Evolutionary conservation across 1,140 invertebrate species (phyloP).

Genomic region (Bombus pascuorum): DNA sequence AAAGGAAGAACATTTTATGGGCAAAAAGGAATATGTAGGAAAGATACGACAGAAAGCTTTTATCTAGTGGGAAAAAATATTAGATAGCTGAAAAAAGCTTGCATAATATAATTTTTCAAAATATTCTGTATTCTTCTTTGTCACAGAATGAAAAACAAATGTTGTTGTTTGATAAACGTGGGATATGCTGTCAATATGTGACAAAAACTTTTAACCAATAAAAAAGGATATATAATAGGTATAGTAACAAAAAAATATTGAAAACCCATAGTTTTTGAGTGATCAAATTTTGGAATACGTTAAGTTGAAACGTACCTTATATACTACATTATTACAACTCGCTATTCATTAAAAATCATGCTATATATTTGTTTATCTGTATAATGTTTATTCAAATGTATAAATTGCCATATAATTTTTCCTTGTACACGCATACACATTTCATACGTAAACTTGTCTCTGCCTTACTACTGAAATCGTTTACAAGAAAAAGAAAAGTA

Average conservation of each 20-base stretch:
- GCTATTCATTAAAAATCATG: neutral
- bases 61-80: neutral
- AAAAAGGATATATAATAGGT: neutral
- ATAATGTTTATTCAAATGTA: neutral
- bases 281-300: neutral
- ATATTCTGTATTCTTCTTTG: neutral
- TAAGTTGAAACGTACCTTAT: neutral
- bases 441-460: neutral
- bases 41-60: conserved; percentile 16
- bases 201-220: neutral
- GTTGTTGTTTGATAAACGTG: neutral
- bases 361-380: neutral
- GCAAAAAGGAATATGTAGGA: neutral
- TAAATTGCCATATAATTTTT: neutral
- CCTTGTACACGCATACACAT: neutral
- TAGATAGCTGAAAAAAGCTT: neutral
- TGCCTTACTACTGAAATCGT: neutral
- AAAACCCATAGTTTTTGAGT: neutral
- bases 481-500: neutral
- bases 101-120: conserved; percentile 6
- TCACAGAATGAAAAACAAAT: neutral
- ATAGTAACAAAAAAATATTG: neutral
- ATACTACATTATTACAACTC: neutral
- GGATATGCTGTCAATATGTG: neutral
- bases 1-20: neutral